Conservation (phyloP, 2,113 vertebrate species). For the Scytalopus superciliaris region DNA sequence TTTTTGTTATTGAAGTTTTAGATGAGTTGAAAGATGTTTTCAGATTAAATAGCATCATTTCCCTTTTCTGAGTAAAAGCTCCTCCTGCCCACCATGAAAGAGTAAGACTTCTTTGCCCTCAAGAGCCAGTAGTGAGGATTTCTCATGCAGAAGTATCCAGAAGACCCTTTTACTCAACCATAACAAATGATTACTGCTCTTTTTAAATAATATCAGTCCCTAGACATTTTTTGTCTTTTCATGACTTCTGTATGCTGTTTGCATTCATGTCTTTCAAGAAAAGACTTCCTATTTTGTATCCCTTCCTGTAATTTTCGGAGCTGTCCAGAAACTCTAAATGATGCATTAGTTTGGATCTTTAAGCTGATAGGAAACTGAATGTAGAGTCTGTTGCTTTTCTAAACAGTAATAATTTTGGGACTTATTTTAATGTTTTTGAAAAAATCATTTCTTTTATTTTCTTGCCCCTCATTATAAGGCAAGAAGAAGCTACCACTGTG, state of each 20-base stretch:
- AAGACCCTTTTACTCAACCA: background rate
- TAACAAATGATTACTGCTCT: background rate
- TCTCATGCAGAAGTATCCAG: background rate
- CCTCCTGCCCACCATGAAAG: background rate
- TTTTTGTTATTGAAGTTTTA: background rate
- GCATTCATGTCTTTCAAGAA: background rate
- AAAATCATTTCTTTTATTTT: background rate
- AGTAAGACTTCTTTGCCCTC: background rate
- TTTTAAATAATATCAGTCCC: background rate
- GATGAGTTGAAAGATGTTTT: background rate
- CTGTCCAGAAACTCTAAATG: accelerated
- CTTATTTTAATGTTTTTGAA: background rate
- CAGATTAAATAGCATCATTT: background rate
- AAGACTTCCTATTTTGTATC: background rate
- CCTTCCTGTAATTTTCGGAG: background rate
- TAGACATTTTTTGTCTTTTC: background rate
- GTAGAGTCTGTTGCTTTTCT: background rate
- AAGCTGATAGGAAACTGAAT: background rate
- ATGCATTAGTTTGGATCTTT: background rate
- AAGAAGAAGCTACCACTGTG: background rate
- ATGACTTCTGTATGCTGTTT: background rate
- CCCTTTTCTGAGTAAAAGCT: background rate
- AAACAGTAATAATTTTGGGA: background rate
- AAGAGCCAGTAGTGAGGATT: background rate
- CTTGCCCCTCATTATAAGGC: accelerated